A percentile compares a stretch with the other conserved stretches of the same genome.
phyloP scores from a whole-genome alignment of 2,888 invertebrate species.

The Stictocephala bisonia region DNA sequence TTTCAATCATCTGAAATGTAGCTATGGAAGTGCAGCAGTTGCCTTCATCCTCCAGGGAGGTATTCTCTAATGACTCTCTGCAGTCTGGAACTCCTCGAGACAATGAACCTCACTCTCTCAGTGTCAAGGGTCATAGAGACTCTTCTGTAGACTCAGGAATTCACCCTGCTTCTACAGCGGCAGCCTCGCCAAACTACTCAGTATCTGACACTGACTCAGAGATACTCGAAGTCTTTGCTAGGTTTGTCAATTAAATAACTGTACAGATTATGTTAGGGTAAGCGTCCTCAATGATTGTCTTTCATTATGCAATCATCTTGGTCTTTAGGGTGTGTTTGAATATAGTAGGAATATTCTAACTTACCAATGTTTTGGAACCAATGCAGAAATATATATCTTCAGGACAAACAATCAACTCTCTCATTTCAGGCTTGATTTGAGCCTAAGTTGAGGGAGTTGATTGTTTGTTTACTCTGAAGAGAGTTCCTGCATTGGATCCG shows the following conservation, averaged over 20 bases:
- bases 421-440: too few relatives aligned
- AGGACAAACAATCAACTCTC: too few relatives aligned
- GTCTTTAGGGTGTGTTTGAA: too few relatives aligned
- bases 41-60: background rate
- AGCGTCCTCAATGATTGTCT: too few relatives aligned
- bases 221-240: constrained; percentile 39
- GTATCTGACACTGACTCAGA: constrained; percentile 41
- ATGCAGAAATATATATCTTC: too few relatives aligned
- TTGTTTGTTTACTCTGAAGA: too few relatives aligned
- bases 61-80: background rate
- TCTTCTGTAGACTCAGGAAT: constrained; percentile 45
- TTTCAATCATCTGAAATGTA: too few relatives aligned
- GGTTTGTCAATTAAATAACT: constrained; percentile 13
- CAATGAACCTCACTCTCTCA: background rate
- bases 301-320: too few relatives aligned
- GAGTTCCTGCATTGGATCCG: too few relatives aligned
- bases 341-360: too few relatives aligned
- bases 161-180: constrained; percentile 23
- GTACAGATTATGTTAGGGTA: background rate
- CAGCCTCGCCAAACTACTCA: constrained; percentile 1
- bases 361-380: too few relatives aligned
- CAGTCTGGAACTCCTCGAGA: background rate
- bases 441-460: too few relatives aligned
- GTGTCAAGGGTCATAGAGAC: constrained; percentile 9
- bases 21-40: background rate